These are phyloP conservation scores for Phyllostomus discolor DNA, from an alignment of 2,113 vertebrate genomes.

Conservation along the genomic window DNA sequence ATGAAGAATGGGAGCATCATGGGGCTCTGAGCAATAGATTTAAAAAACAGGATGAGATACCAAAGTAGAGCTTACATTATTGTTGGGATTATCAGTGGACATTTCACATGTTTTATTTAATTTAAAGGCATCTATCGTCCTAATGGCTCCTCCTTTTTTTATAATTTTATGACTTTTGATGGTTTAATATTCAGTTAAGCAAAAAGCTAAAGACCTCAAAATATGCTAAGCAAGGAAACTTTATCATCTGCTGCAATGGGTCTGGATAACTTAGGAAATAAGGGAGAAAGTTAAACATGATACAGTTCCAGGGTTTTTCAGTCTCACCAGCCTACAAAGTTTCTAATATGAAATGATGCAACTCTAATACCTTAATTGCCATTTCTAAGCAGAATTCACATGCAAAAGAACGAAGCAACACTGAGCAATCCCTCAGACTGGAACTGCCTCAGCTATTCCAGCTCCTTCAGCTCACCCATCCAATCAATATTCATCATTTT, in stretches of 20 bases:
- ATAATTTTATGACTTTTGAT: neutral
- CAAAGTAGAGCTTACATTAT: neutral
- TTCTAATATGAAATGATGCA: constrained; percentile 27
- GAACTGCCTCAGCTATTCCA: neutral
- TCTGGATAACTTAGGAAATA: neutral
- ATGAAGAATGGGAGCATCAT: neutral
- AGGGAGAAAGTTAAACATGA: neutral
- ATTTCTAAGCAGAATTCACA: neutral
- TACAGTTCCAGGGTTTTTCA: neutral
- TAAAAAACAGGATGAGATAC: neutral
- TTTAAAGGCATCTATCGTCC: neutral
- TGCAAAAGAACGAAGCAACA: neutral
- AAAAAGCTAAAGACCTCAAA: constrained; percentile 1
- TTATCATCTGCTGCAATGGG: neutral
- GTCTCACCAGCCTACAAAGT: neutral
- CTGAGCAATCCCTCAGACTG: neutral
- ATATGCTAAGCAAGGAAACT: neutral
- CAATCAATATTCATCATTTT: neutral
- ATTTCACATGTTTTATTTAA: constrained; percentile 5
- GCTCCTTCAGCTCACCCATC: neutral
- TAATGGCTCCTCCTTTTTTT: neutral
- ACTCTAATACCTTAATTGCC: neutral
- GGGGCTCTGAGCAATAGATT: neutral
- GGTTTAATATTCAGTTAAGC: constrained; percentile 11
- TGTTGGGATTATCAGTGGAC: neutral